Conservation (phyloP, 2,888 invertebrate species). For the Dolomedes plantarius region DNA sequence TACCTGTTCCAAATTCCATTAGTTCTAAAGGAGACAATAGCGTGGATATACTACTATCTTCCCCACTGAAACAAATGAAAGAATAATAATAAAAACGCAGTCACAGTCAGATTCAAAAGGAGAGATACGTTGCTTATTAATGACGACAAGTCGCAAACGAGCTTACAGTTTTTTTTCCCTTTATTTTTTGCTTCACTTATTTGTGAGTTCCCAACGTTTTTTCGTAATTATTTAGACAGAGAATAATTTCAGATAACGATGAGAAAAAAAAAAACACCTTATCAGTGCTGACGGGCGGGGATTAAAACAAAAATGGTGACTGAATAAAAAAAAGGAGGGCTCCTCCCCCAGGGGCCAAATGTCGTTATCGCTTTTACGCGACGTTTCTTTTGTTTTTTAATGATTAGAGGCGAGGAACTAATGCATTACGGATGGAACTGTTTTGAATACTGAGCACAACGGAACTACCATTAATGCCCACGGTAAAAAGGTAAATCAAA, state of each 20-base stretch:
- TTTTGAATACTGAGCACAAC: slow-evolving; percentile 41
- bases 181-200: slow-evolving; percentile 21
- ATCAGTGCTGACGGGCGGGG: slow-evolving; percentile 60
- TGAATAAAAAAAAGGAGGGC: slow-evolving; percentile 30
- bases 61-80: slow-evolving; percentile 44
- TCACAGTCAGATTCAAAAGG: slow-evolving; percentile 20
- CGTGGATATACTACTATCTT: slow-evolving; percentile 52
- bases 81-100: slow-evolving; percentile 53
- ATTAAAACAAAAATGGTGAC: slow-evolving; percentile 48
- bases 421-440: slow-evolving; percentile 65
- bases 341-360: slow-evolving; percentile 50
- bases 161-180: slow-evolving; percentile 57
- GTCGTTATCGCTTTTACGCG: slow-evolving; percentile 70
- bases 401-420: slow-evolving; percentile 65
- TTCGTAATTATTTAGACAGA: slow-evolving; percentile 68
- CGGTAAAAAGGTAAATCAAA: not conserved
- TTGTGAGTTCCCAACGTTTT: slow-evolving; percentile 57
- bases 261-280: slow-evolving; percentile 52
- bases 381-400: slow-evolving; percentile 66
- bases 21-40: slow-evolving; percentile 62
- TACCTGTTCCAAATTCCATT: slow-evolving; percentile 68
- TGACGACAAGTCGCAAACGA: slow-evolving; percentile 66
- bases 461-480: slow-evolving; percentile 51
- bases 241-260: slow-evolving; percentile 71
- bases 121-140: slow-evolving; percentile 52